These are phyloP conservation scores for Nipponacmea schrenckii DNA, from an alignment of 2,888 invertebrate species.

Conservation along the genomic window DNA sequence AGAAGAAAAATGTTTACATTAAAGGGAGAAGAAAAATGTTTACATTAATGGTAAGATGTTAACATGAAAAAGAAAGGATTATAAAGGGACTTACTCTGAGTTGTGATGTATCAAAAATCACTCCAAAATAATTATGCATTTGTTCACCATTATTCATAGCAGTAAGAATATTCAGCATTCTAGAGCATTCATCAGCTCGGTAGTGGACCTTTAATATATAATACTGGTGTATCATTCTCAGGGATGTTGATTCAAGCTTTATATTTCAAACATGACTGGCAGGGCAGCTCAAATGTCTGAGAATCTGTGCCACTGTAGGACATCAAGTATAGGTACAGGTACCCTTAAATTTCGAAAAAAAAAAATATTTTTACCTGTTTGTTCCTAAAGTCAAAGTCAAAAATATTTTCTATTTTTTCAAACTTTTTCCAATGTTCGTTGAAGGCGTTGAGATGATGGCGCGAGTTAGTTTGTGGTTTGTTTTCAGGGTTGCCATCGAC, in stretches of 20 bases:
- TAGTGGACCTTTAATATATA: conserved; percentile 68
- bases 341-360: too few relatives aligned
- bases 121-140: conserved; percentile 70
- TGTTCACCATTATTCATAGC: conserved; percentile 70
- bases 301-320: too few relatives aligned
- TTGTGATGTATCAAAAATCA: conserved; percentile 63
- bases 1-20: too few relatives aligned
- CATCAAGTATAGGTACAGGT: too few relatives aligned
- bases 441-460: conserved; percentile 38
- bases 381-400: conserved; percentile 66
- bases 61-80: too few relatives aligned
- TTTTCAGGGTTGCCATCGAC: conserved; percentile 2
- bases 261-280: too few relatives aligned
- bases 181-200: conserved; percentile 71
- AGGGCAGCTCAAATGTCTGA: too few relatives aligned
- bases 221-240: too few relatives aligned
- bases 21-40: too few relatives aligned
- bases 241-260: too few relatives aligned
- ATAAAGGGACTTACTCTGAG: conserved; percentile 61
- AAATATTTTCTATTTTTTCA: conserved; percentile 58
- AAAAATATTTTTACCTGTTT: conserved; percentile 58
- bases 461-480: conserved; percentile 3
- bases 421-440: conserved; percentile 59
- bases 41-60: too few relatives aligned
- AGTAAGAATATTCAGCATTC: conserved; percentile 70